phyloP scores from a whole-genome alignment of 1,140 invertebrate genomes.

The Drosophila ambigua region DNA sequence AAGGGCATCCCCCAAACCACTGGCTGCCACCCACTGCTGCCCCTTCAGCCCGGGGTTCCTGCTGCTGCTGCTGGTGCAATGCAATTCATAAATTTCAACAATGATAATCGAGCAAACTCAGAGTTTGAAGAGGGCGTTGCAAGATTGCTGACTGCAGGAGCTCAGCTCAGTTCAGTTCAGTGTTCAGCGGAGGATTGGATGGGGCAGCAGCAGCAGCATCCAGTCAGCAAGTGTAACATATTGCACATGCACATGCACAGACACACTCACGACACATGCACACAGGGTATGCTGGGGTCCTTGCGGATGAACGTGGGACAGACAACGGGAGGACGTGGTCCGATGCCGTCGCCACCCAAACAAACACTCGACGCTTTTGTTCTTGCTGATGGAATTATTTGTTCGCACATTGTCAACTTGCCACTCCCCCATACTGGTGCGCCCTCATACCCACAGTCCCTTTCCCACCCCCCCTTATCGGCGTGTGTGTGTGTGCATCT shows the following conservation, averaged over 20 bases:
- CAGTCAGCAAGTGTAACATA: slow-evolving; percentile 58
- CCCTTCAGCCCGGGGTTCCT: not conserved
- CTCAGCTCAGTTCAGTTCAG: not conserved
- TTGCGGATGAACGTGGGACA: slow-evolving; percentile 6
- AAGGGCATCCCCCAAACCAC: slow-evolving; percentile 16
- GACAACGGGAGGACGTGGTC: slow-evolving; percentile 35
- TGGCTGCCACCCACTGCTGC: not conserved
- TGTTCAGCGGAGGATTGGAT: not conserved
- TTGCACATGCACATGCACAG: slow-evolving; percentile 39
- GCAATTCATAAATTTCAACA: slow-evolving; percentile 76
- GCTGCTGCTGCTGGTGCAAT: slow-evolving; percentile 16
- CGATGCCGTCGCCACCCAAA: slow-evolving; percentile 68
- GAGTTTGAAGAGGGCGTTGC: slow-evolving; percentile 54
- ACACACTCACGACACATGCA: slow-evolving; percentile 9
- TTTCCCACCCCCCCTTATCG: slow-evolving; percentile 13
- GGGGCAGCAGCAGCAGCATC: slow-evolving; percentile 18
- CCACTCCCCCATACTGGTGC: slow-evolving; percentile 48
- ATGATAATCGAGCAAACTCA: slow-evolving; percentile 64
- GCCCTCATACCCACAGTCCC: not conserved
- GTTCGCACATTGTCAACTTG: slow-evolving; percentile 83
- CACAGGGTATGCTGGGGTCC: slow-evolving; percentile 56
- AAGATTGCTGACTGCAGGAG: slow-evolving; percentile 50
- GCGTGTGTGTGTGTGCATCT: slow-evolving; percentile 51
- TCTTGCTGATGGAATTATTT: slow-evolving; percentile 83
- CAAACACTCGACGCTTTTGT: slow-evolving; percentile 83